phyloP scores from a whole-genome alignment of 2,888 invertebrate species.

The Nephrotoma guestfalica region DNA sequence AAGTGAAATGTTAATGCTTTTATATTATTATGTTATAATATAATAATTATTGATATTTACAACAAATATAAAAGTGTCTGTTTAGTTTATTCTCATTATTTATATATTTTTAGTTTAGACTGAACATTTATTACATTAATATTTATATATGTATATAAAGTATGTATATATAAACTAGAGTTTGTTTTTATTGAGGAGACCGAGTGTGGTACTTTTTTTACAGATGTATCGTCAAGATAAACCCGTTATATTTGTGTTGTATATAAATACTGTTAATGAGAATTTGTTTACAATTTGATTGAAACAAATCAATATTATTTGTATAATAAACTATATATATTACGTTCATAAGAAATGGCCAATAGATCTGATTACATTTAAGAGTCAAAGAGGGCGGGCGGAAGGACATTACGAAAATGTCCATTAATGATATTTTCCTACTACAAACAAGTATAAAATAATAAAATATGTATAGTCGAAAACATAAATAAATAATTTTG shows the following conservation, averaged over 20 bases:
- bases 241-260: not conserved
- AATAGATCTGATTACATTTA: not conserved
- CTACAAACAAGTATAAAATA: not conserved
- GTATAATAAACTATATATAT: not conserved
- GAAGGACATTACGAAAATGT: not conserved
- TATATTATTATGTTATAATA: not conserved
- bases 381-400: not conserved
- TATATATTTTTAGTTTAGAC: not conserved
- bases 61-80: constrained; percentile 2
- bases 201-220: not conserved
- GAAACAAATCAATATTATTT: not conserved
- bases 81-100: not conserved
- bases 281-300: not conserved
- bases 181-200: not conserved
- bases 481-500: not conserved
- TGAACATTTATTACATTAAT: not conserved
- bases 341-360: not conserved
- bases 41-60: not conserved
- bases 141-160: not conserved
- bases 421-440: not conserved
- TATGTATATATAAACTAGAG: not conserved
- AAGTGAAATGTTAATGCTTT: not conserved
- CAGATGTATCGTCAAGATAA: not conserved
- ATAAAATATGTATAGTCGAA: not conserved
- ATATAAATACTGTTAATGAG: not conserved